Base-by-base conservation (phyloP, 1,140 invertebrate species). In the Saxidomus purpurata region DNA sequence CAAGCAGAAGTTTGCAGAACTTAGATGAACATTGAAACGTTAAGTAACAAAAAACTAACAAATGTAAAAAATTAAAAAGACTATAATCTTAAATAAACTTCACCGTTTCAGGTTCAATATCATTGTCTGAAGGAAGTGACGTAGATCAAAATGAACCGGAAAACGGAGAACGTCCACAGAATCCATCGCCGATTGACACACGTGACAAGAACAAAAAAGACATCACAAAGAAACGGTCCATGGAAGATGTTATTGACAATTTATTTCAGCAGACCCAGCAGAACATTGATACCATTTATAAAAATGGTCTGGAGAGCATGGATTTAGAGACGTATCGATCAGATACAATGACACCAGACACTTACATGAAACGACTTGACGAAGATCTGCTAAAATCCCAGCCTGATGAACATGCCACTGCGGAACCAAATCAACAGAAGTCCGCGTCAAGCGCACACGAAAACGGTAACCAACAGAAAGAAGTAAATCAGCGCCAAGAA, bases 221-320 rank as follows among this genome's bases (percentile, higher is more conserved):
- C 19, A 55, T 61, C 0, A 55, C 19, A 34, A 34, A 55, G 36
- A 61, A 63, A 25, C 77, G 49, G 8, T 81, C 86, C 2, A 88
- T 88, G 86, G 86, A 88, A 55, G 77, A 79, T 17, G 86, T 88
- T 13, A 88, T 88, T 47, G 86, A 88, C 31, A 55, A 81, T 28
- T 36, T 88, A 17, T 88, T 81, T 55, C 38, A 63, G 28, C 86
- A 88, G 40, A 88, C 86, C 31, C 55, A 67, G 67, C 61, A 38
- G 8, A 88, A 88, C 43, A 88, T 88, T 52, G 86, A 88, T 55
- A 80, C 76, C 17, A 88, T 88, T 13, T 88, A 88, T 71, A 55
- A 63, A 34, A 81, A 80, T 71, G 86, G 86, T 0, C 34, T 88
- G 3, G 86, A 88, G 49, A 81, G 36, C 11, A 88, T 88, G 86